Percentiles rank a stretch among this genome's conserved stretches.
Conservation (phyloP, 37 sponge, comb jelly and placozoan species). For the Hexactinellida sp. region DNA sequence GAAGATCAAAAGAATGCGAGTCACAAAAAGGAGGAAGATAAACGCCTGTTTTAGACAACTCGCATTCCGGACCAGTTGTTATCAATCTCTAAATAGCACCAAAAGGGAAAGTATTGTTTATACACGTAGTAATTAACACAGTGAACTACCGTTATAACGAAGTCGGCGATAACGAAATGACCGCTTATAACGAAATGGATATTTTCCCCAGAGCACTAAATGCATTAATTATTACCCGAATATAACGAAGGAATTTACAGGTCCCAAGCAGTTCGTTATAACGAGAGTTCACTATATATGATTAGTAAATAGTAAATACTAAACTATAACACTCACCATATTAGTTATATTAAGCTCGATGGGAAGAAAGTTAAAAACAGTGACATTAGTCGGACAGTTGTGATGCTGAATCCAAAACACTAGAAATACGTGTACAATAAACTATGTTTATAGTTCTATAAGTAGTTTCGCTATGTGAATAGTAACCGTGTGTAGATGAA, state of each 20-base stretch:
- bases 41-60: background rate
- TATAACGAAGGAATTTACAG: too few relatives aligned
- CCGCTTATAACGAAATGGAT: too few relatives aligned
- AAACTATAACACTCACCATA: background rate
- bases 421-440: background rate
- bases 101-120: too few relatives aligned
- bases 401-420: conserved; percentile 11
- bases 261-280: too few relatives aligned
- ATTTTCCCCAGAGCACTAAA: too few relatives aligned
- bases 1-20: background rate
- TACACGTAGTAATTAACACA: too few relatives aligned
- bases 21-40: conserved; percentile 9
- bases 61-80: background rate
- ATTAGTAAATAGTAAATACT: too few relatives aligned
- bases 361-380: background rate
- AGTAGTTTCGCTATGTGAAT: background rate
- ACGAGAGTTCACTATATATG: too few relatives aligned
- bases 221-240: too few relatives aligned
- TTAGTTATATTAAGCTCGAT: background rate
- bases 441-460: background rate
- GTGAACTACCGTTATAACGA: too few relatives aligned
- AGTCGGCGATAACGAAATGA: too few relatives aligned
- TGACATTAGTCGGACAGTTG: background rate
- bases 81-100: background rate
- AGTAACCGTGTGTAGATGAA: background rate